phyloP scores from a whole-genome alignment of 2,113 vertebrate species.

The Nipponia nippon region DNA sequence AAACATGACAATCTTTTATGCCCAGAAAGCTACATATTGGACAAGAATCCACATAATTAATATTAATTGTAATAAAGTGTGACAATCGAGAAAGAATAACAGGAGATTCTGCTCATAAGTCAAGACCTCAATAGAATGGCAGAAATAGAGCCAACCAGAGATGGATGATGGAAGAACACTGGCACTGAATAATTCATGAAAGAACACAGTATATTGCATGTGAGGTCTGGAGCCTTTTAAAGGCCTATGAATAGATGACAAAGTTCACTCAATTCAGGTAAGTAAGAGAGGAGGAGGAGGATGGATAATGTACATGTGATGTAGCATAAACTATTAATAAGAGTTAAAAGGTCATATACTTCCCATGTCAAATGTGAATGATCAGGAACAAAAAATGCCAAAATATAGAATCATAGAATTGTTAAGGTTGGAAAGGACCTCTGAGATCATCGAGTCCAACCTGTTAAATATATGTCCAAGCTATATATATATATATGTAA shows the following conservation, averaged over 20 bases:
- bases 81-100: slow-evolving; percentile 10
- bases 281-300: background rate
- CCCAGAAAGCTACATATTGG: background rate
- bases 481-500: no score
- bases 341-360: background rate
- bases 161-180: slow-evolving; percentile 1
- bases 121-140: background rate
- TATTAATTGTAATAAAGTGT: slow-evolving; percentile 45
- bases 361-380: background rate
- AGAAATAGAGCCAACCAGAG: slow-evolving; percentile 20
- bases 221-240: background rate
- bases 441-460: no score
- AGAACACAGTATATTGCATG: background rate
- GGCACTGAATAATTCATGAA: slow-evolving; percentile 31
- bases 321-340: slow-evolving; percentile 22
- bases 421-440: no score
- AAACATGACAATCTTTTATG: slow-evolving; percentile 5
- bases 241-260: background rate
- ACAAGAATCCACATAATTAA: slow-evolving; percentile 13
- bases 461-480: no score
- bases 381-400: background rate
- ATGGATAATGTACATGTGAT: background rate
- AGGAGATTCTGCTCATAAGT: slow-evolving; percentile 19
- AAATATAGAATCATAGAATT: background rate
- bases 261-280: background rate